These are phyloP conservation scores for Pterobdella sp. DNA, from an alignment of 2,888 invertebrate genomes.

Conservation along the genomic window DNA sequence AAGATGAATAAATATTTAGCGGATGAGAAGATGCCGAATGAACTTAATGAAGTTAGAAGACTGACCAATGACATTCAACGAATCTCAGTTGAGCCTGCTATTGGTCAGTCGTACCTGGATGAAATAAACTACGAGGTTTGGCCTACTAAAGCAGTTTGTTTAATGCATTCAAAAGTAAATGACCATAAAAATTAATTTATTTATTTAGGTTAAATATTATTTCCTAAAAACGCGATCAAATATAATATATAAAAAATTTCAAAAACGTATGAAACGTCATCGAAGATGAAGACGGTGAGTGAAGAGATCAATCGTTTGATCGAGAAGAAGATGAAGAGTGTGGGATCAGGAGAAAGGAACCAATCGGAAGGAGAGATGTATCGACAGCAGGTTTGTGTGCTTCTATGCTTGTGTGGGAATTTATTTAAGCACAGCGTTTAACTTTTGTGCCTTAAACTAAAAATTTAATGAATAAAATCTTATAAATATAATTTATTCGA, in stretches of 20 bases:
- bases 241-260: too few relatives aligned
- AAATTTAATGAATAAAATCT: neutral
- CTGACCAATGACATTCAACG: constrained; percentile 64
- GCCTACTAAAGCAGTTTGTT: neutral
- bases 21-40: constrained; percentile 71
- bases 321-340: constrained; percentile 59
- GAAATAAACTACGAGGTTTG: constrained; percentile 59
- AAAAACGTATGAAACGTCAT: too few relatives aligned
- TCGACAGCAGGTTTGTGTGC: constrained; percentile 24
- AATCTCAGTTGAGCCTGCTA: constrained; percentile 62
- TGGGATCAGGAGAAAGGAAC: neutral
- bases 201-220: neutral
- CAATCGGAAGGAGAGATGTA: constrained; percentile 21
- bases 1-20: constrained; percentile 68
- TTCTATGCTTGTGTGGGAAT: too few relatives aligned
- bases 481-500: too few relatives aligned
- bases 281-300: constrained; percentile 42
- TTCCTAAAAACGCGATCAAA: too few relatives aligned
- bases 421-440: neutral
- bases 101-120: constrained; percentile 62
- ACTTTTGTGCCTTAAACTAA: neutral
- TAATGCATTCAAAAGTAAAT: neutral
- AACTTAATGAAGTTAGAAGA: constrained; percentile 60
- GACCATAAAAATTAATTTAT: neutral
- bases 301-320: constrained; percentile 65